These are phyloP conservation scores for Eospalax fontanierii DNA, from an alignment of 2,797 vertebrate genomes.

Conservation along the genomic window DNA sequence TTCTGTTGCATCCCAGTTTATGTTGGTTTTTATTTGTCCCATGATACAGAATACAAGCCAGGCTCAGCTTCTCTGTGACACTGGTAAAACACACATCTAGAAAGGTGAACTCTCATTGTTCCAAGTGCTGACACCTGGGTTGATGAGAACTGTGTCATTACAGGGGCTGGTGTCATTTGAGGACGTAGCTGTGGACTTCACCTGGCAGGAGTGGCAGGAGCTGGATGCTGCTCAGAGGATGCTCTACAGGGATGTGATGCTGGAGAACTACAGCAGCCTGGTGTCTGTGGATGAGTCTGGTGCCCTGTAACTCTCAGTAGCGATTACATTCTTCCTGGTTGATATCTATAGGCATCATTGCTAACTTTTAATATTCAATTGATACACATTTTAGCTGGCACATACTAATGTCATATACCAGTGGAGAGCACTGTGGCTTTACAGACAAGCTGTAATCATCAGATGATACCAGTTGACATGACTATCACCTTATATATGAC, in stretches of 20 bases:
- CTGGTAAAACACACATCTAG: not conserved
- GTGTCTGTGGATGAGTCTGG: slow-evolving; percentile 16
- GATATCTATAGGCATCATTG: not conserved
- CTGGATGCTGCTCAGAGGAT: slow-evolving; percentile 24
- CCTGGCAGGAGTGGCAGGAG: slow-evolving; percentile 10
- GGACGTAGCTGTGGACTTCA: slow-evolving; percentile 22
- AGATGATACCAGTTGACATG: not conserved
- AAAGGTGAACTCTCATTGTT: not conserved
- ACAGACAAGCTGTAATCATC: not conserved
- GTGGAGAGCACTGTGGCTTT: not conserved
- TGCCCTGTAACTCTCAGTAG: not conserved
- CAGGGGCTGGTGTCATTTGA: slow-evolving; percentile 1
- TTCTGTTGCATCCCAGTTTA: not conserved
- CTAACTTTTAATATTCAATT: not conserved
- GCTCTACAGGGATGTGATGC: not conserved
- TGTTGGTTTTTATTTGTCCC: not conserved
- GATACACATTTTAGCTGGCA: not conserved
- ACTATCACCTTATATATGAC: not conserved
- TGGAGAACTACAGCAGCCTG: not conserved
- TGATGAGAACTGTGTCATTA: not conserved
- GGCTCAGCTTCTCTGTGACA: not conserved
- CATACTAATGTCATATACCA: not conserved
- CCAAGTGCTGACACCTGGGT: not conserved
- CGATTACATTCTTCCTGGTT: not conserved
- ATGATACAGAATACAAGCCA: not conserved